phyloP scores from a whole-genome alignment of 2,888 invertebrate genomes.

The Cerastis leucographa region DNA sequence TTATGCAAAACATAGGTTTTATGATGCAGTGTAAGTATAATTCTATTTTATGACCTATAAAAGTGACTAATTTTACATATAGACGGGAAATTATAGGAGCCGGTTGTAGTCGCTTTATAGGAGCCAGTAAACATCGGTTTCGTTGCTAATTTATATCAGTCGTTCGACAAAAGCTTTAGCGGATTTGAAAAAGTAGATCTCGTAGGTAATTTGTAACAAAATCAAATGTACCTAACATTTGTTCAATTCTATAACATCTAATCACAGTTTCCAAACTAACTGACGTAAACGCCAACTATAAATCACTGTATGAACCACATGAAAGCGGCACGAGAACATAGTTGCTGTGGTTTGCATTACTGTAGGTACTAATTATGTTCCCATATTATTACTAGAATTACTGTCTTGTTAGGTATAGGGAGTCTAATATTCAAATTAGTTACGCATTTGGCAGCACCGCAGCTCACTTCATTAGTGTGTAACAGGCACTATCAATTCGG shows the following conservation, averaged over 20 bases:
- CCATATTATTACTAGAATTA: constrained; percentile 44
- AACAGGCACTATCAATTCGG: constrained; percentile 43
- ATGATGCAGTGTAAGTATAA: constrained; percentile 48
- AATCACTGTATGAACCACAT: constrained; percentile 49
- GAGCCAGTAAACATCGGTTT: constrained; percentile 26
- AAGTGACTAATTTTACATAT: constrained; percentile 57
- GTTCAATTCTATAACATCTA: neutral
- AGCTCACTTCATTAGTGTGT: constrained; percentile 23
- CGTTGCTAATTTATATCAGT: constrained; percentile 29
- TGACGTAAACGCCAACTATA: constrained; percentile 34
- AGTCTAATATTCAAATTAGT: constrained; percentile 51
- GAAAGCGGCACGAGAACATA: constrained; percentile 36
- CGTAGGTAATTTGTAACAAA: neutral
- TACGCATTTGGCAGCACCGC: constrained; percentile 21
- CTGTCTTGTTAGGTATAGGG: constrained; percentile 29
- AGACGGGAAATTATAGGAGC: constrained; percentile 35
- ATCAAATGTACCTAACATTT: neutral
- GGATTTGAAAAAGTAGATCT: neutral
- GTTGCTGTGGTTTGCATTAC: constrained; percentile 35
- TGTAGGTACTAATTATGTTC: constrained; percentile 49
- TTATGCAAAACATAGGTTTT: constrained; percentile 63
- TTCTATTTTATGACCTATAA: constrained; percentile 60
- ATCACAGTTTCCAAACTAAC: constrained; percentile 20
- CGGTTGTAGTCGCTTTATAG: constrained; percentile 13
- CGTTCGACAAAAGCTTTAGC: neutral